Evolutionary conservation across 2,113 vertebrate species (phyloP), one percentile per base, ranked within the genome.

Genomic region (Gorsachius goisagi): DNA sequence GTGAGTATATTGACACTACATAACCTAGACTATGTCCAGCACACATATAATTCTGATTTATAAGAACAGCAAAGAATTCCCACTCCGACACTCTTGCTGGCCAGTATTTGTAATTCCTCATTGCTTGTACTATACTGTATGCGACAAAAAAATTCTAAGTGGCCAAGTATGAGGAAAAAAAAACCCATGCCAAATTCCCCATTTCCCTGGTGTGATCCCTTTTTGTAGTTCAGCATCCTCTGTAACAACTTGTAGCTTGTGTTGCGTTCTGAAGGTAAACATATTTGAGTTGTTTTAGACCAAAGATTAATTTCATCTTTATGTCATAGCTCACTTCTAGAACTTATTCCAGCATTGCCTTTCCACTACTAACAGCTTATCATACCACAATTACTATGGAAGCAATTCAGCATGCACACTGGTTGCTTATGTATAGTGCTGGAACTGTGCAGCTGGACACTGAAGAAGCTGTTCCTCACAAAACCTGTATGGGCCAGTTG

Each of bases 401-500:
- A 74, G 28, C 35, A 92, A 27, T 84, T 73, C 37, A 82, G n/a
- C 30, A 20, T 7, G 13, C 32, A 72, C 45, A 23, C 1, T 68
- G 4, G 3, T 52, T 81, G 35, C 35, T 52, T 89, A 23, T 7
- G 2, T 24, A 24, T 37, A 2, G 4, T 14, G 17, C 30, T 71
- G 20, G 10, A 59, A 35, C 32, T 33, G 7, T 41, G 35, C 21
- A 58, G 28, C 5, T 79, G 44, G 27, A 50, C 39, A 80, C 8
- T 59, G 33, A 44, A 86, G 23, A 60, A 62, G 16, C 37, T 41
- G 8, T 33, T 90, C 32, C 37, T 75, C 9, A 22, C 56, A 80
- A 23, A 75, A n/a, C 0, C 22, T 23, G 0, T 15, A 30, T 17
- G 56, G 30, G 44, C 24, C 13, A 63, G 8, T 39, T 39, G 74